Evolutionary conservation across 1,140 invertebrate species (phyloP).

Genomic region (Meloidogyne floridensis): DNA sequence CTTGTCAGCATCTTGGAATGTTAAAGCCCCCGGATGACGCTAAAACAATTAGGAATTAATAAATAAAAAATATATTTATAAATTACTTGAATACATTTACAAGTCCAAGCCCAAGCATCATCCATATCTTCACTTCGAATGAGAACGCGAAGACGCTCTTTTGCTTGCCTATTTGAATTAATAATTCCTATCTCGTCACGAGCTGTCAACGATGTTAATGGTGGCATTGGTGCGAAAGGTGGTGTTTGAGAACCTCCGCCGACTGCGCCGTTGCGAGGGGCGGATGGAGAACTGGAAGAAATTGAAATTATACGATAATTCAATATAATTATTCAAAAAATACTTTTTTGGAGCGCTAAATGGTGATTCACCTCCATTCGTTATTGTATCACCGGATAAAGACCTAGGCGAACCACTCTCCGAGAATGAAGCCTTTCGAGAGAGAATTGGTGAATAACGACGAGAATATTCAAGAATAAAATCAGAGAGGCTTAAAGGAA

Average conservation of each 20-base stretch:
- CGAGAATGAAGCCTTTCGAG: conserved; percentile 17
- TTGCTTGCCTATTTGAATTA: conserved; percentile 44
- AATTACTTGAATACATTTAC: conserved; percentile 57
- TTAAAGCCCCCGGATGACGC: conserved; percentile 51
- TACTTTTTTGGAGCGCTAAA: conserved; percentile 52
- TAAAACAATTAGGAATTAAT: background rate
- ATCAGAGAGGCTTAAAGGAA: conserved; percentile 61
- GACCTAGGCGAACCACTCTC: conserved; percentile 2
- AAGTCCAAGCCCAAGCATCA: conserved; percentile 64
- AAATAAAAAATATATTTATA: background rate
- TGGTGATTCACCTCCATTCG: conserved; percentile 40
- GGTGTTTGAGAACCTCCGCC: background rate
- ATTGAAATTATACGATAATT: background rate
- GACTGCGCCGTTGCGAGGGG: conserved; percentile 40
- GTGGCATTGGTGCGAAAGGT: background rate
- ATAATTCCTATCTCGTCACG: background rate
- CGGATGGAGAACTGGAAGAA: conserved; percentile 50
- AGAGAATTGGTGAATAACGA: conserved; percentile 42
- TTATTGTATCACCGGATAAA: conserved; percentile 11
- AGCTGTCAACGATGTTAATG: conserved; percentile 5
- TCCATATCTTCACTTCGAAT: conserved; percentile 62
- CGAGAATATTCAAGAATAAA: conserved; percentile 66
- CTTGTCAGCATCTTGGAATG: conserved; percentile 57
- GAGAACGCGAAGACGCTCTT: conserved; percentile 52
- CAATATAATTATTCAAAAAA: background rate